Percentiles rank a stretch among this genome's conserved stretches.
Evolutionary conservation across 2,113 vertebrate genomes (phyloP).

Genomic region (Alouatta palliata): DNA sequence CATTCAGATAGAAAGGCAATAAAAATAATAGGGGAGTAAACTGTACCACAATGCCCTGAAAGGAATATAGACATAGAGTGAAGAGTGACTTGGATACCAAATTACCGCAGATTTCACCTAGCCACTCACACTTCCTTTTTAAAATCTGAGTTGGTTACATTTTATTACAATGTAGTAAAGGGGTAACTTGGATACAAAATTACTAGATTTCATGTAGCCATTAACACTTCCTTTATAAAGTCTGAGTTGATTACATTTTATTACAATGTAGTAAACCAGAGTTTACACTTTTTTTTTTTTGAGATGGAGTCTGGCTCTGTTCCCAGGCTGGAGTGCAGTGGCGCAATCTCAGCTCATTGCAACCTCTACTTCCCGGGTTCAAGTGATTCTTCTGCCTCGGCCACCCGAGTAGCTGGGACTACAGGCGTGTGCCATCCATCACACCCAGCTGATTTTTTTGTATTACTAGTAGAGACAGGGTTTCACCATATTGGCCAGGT

Average conservation of each 20-base stretch:
- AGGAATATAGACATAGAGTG: not conserved
- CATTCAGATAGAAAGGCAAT: not conserved
- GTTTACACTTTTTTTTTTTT: too few species aligned
- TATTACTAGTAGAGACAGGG: too few species aligned
- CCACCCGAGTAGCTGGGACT: too few species aligned
- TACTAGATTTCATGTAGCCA: not conserved
- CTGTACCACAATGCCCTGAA: not conserved
- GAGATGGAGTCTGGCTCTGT: too few species aligned
- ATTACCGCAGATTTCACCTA: conserved; percentile 12
- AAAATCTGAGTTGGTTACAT: not conserved
- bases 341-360: too few species aligned
- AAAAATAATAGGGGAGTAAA: not conserved
- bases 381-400: too few species aligned
- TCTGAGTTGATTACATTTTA: not conserved
- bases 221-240: not conserved
- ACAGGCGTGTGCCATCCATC: too few species aligned
- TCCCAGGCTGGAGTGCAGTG: too few species aligned
- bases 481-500: too few species aligned
- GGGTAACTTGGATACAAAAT: conserved; percentile 15
- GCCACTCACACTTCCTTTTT: not conserved
- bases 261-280: not conserved
- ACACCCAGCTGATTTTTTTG: too few species aligned
- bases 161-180: not conserved
- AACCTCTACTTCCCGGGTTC: too few species aligned
- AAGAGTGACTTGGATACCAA: conserved; percentile 1